Evolutionary conservation across 2,888 invertebrate genomes (phyloP).

Genomic region (Drosophila subquinaria): DNA sequence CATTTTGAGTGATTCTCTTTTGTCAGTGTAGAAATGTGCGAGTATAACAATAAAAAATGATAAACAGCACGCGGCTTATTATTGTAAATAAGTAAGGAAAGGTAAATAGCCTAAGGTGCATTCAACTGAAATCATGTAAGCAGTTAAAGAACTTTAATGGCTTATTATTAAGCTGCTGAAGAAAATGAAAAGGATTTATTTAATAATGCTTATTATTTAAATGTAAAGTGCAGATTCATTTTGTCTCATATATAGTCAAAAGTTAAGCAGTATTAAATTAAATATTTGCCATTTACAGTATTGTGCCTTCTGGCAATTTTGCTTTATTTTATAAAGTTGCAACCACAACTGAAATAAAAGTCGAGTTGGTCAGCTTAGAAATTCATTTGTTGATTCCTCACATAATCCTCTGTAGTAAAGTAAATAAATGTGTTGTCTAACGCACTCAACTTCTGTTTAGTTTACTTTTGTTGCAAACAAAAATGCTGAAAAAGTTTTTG

Average conservation of each 20-base stretch:
- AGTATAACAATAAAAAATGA: conserved; percentile 9
- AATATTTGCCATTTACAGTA: background rate
- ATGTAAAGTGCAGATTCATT: background rate
- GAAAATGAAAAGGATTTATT: background rate
- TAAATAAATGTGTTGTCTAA: conserved; percentile 8
- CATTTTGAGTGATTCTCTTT: conserved; percentile 5
- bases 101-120: conserved; percentile 16
- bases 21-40: background rate
- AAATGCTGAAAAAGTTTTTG: conserved; percentile 8
- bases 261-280: too few species aligned
- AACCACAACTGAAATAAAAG: background rate
- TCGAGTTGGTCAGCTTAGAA: background rate
- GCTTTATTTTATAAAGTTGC: background rate
- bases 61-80: conserved; percentile 10
- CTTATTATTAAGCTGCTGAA: background rate
- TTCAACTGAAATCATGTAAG: conserved; percentile 7
- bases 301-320: background rate
- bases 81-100: conserved; percentile 16
- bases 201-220: background rate
- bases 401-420: background rate
- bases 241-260: too few species aligned
- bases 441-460: background rate
- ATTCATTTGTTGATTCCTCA: background rate
- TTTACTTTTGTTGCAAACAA: background rate
- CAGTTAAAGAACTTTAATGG: conserved; percentile 6